Evolutionary conservation across 2,113 vertebrate genomes (phyloP), one percentile per base, ranked within the genome.

Genomic region (Perca schrenkii): DNA sequence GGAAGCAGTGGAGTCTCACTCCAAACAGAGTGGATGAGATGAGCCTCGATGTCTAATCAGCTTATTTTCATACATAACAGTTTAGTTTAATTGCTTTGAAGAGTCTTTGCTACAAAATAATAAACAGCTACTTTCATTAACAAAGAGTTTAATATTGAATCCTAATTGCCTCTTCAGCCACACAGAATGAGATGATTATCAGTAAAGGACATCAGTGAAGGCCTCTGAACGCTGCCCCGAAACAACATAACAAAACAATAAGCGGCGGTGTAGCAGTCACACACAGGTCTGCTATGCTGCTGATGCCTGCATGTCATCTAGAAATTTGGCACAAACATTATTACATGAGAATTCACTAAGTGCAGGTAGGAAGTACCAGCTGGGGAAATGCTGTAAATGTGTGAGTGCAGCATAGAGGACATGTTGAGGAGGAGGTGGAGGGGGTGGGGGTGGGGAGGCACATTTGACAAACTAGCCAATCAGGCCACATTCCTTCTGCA

Each of bases 81-180:
- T 93, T 90, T 79, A 82, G 62, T 53, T 69, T 91, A 91, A 94
- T 93, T 94, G 88, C 90, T 88, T 92, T 91, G 74, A 91, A 88
- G 87, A 72, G 80, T 88, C 83, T 90, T 67, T 67, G 47, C 70
- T 74, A 65, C 73, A 82, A 87, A 90, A 88, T 90, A 90, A 90
- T 90, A 92, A 92, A 89, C 88, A 87, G 85, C 73, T 88, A 74
- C 85, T 87, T 89, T 88, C 52, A 81, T 85, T 84, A 90, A 82
- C 86, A 77, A 88, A 86, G 50, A 84, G 47, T 79, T 91, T 90
- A 80, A 89, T 84, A 84, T 78, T 85, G 74, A 87, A 88, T 81
- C 69, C 76, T 89, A 85, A 92, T 91, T 83, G 82, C 63, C 69
- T 84, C 72, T 60, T 88, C 43, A 85, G 68, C 50, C 64, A 60